Evolutionary conservation across 2,888 invertebrate species (phyloP).

Genomic region (Platycheirus albimanus): DNA sequence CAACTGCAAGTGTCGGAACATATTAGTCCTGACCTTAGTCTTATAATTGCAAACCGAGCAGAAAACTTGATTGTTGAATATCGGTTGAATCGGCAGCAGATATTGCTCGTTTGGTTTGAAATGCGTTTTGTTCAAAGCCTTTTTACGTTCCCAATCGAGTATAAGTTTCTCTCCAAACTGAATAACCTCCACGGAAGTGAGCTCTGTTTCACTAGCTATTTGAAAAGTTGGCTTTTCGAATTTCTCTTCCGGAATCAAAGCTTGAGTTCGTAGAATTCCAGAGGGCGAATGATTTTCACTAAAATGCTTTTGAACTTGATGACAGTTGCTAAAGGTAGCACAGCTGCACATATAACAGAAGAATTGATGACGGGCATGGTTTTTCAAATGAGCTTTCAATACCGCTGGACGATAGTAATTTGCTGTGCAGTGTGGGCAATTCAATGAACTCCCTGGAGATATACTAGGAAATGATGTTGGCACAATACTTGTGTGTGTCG

Average conservation of each 20-base stretch:
- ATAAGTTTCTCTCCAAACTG: constrained; percentile 78
- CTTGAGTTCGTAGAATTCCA: constrained; percentile 81
- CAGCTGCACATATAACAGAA: constrained; percentile 85
- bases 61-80: constrained; percentile 85
- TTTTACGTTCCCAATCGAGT: constrained; percentile 76
- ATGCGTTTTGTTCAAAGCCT: constrained; percentile 77
- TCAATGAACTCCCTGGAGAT: constrained; percentile 70
- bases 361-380: constrained; percentile 85
- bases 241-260: constrained; percentile 77
- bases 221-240: constrained; percentile 78
- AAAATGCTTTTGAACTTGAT: constrained; percentile 83
- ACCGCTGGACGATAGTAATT: constrained; percentile 73
- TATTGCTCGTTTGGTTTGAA: constrained; percentile 86
- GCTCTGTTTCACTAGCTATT: constrained; percentile 82
- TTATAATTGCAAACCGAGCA: constrained; percentile 88
- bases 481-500: constrained; percentile 74
- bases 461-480: constrained; percentile 52
- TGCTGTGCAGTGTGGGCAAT: constrained; percentile 76
- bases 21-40: constrained; percentile 88
- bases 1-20: constrained; percentile 87
- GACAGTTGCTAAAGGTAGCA: constrained; percentile 78
- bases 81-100: constrained; percentile 86
- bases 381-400: constrained; percentile 85
- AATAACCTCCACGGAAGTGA: constrained; percentile 71
- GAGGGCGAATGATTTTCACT: constrained; percentile 83